Evolutionary conservation across 2,888 invertebrate species (phyloP).

Genomic region (Doris montereyensis): DNA sequence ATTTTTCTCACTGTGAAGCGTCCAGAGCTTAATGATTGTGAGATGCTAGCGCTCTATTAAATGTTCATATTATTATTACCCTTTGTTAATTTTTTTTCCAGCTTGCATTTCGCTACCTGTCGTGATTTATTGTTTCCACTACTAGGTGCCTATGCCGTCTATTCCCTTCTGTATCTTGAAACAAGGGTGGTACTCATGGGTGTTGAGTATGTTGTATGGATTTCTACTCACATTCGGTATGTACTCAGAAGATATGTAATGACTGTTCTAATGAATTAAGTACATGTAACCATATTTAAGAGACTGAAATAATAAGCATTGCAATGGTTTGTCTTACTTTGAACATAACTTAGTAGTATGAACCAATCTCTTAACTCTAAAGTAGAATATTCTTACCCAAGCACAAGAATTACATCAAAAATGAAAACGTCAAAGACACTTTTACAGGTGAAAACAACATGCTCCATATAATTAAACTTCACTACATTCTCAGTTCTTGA

Average conservation of each 20-base stretch:
- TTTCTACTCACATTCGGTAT: constrained; percentile 91
- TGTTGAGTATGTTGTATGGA: constrained; percentile 96
- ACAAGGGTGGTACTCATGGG: constrained; percentile 99
- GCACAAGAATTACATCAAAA: too few species aligned
- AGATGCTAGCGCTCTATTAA: too few species aligned
- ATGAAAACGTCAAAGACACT: too few species aligned
- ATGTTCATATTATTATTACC: too few species aligned
- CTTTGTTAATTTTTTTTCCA: too few species aligned
- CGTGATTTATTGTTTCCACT: constrained; percentile 97
- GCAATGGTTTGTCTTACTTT: neutral
- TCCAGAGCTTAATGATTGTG: too few species aligned
- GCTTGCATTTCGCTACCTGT: constrained; percentile 93
- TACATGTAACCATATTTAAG: neutral
- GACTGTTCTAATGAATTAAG: neutral
- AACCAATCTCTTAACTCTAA: too few species aligned
- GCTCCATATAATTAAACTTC: too few species aligned
- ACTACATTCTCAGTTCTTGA: too few species aligned
- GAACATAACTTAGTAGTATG: neutral
- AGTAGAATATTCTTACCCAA: too few species aligned
- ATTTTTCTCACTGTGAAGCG: too few species aligned
- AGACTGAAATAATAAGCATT: neutral
- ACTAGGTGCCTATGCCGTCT: constrained; percentile 91
- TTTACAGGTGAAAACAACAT: too few species aligned
- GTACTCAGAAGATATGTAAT: constrained; percentile 34
- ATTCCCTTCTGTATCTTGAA: constrained; percentile 94